Percentiles rank a stretch among this genome's conserved stretches.
phyloP scores from a whole-genome alignment of 2,797 vertebrate species.

The Chelon labrosus region DNA sequence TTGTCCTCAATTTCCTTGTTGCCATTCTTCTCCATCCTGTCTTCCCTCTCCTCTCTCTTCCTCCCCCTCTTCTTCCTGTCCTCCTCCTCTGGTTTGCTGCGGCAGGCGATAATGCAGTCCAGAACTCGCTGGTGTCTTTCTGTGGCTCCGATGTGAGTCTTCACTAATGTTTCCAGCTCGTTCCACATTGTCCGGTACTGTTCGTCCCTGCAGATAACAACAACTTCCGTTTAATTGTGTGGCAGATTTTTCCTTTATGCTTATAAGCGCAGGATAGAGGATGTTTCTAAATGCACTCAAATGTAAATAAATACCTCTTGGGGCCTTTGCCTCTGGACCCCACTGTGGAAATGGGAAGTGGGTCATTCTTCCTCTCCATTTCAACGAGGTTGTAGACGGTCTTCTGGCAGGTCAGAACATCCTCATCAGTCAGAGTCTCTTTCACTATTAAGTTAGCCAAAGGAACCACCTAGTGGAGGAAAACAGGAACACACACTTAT shows the following conservation, averaged over 20 bases:
- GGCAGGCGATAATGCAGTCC: conserved; percentile 94
- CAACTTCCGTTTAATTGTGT: no score
- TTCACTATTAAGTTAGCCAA: conserved; percentile 97
- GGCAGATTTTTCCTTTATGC: background rate
- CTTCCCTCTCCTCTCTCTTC: conserved; percentile 97
- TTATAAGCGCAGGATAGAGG: background rate
- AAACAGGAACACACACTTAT: background rate
- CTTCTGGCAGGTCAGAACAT: conserved; percentile 98
- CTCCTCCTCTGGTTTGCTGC: conserved; percentile 98
- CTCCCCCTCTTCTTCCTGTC: conserved; percentile 97
- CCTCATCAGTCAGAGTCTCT: conserved; percentile 95
- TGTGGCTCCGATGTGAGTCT: conserved; percentile 91
- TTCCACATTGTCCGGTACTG: conserved; percentile 99
- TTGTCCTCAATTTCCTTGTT: conserved; percentile 95
- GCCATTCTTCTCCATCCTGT: conserved; percentile 90
- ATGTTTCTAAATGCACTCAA: background rate
- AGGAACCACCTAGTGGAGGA: conserved; percentile 91
- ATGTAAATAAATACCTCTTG: conserved; percentile 87
- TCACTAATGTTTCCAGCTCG: conserved; percentile 97
- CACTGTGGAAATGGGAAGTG: conserved; percentile 96
- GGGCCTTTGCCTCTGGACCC: conserved; percentile 99
- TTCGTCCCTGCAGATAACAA: conserved; percentile 87
- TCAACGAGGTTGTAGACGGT: conserved; percentile 98
- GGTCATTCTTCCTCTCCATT: conserved; percentile 99
- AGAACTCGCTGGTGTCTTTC: conserved; percentile 95